Evolutionary conservation across 2,113 vertebrate genomes (phyloP).

Genomic region (Protomyctophum bolini): DNA sequence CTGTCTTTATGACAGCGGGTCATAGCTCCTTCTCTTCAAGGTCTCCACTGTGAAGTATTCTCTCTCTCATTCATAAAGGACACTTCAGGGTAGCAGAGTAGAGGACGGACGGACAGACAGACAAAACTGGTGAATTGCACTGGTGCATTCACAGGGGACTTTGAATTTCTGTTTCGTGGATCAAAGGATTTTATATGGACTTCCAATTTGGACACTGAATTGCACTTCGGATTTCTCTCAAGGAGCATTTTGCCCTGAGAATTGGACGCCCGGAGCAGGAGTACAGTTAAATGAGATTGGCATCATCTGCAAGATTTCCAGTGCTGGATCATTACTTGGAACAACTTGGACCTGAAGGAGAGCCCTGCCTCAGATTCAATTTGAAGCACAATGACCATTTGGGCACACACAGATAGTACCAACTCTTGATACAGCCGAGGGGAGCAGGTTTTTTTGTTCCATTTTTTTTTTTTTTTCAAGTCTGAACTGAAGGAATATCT

Average conservation of each 20-base stretch:
- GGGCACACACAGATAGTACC: conserved; percentile 4
- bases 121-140: neutral
- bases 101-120: neutral
- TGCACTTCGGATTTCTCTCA: neutral
- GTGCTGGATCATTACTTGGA: neutral
- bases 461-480: neutral
- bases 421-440: conserved; percentile 7
- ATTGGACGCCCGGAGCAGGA: neutral
- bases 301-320: neutral
- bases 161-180: neutral
- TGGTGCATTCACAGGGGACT: neutral
- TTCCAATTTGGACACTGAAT: neutral
- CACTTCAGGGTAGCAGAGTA: neutral
- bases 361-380: neutral
- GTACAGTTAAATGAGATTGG: no score
- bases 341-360: conserved; percentile 20
- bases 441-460: neutral
- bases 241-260: neutral
- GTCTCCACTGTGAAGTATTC: neutral
- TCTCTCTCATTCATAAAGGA: neutral
- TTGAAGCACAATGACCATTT: neutral
- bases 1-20: neutral
- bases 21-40: conserved; percentile 5
- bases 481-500: neutral
- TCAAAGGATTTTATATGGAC: neutral